Evolutionary conservation across 2,113 vertebrate species (phyloP), one percentile per base, ranked within the genome.

Genomic region (Dipodomys stephensi): DNA sequence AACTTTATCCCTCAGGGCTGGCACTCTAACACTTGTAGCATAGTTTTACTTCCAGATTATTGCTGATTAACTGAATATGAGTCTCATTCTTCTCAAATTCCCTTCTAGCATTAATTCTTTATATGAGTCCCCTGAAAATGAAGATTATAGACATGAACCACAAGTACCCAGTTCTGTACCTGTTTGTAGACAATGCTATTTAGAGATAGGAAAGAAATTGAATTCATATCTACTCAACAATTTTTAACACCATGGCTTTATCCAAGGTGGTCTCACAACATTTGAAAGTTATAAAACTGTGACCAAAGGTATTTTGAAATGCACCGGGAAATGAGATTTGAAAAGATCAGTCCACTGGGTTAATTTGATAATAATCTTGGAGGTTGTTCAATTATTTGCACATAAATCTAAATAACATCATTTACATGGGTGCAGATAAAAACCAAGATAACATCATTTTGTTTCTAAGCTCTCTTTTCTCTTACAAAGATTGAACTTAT

Each of bases 331-430:
- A 19, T 0, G 86, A 30, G 68, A n/a, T 39, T 32, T 39, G 1
- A 4, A 91, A 92, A 1, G 4, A 71, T 72, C 27, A 71, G 49
- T 46, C 28, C 32, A 76, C 4, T 67, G 22, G 20, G 3, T 62
- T 84, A 69, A 92, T 77, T n/a, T 83, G 12, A 83, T 49, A 76
- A 93, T 88, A 39, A 80, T 68, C 6, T 44, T 74, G 9, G 12
- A 87, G 4, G 68, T 3, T 81, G 1, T 23, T 91, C 32, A 77
- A 16, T 27, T 88, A 5, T 53, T 64, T 74, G 35, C 23, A 81
- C 3, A 71, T 4, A 74, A 35, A 32, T 57, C 7, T 18, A 78
- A 92, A 71, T 78, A 83, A 8, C 1, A 30, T 39, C 20, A n/a
- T 83, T 64, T 4, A 2, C 49, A 49, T 49, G 12, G 12, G 49